Evolutionary conservation across 2,797 vertebrate species (phyloP), one percentile per base, ranked within the genome.

Genomic region (Hippopotamyrus pictus): DNA sequence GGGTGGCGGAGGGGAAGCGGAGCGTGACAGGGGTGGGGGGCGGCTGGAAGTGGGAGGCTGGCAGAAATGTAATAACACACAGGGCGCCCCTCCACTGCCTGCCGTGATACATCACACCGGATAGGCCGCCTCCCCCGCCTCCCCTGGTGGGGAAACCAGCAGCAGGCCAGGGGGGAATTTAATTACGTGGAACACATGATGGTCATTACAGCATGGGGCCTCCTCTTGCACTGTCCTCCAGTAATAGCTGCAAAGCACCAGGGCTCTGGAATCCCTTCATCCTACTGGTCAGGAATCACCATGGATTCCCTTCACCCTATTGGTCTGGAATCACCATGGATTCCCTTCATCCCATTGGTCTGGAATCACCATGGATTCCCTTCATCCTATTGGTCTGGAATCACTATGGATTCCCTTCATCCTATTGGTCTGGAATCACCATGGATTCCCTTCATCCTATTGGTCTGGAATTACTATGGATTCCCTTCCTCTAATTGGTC

Each of bases 1-100:
- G 85, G 88, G 54, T 46, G 62, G 65, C 8, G 44, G 54, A 48
- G 22, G 25, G n/a, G 59, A 51, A 29, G 69, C 62, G 11, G 59
- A 54, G 59, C 17, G 51, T 54, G 37, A 19, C n/a, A 82, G 41
- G 50, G 88, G 11, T 29, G 59, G 65, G 62, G 62, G 62, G 25
- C 33, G 8, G 33, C 41, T 57, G 87, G 65, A 76, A 8, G 84
- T 37, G 51, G 73, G 41, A 88, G 9, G 50, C 22, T 51, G 50
- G 12, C 25, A 83, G 41, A 89, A 44, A 88, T 86, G 86, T 88
- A 87, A 90, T 91, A 90, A 90, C 88, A 90, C 59, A 76, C n/a
- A 44, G 87, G 73, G 51, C 3, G 51, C 3, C 73, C 41, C 51
- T 57, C 65, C 62, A 4, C 85, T 44, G 57, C n/a, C 86, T 83